A percentile compares a stretch with the other conserved stretches of the same genome.
Conservation (phyloP, 1,140 invertebrate genomes). For the Harlomillsia oculata region DNA sequence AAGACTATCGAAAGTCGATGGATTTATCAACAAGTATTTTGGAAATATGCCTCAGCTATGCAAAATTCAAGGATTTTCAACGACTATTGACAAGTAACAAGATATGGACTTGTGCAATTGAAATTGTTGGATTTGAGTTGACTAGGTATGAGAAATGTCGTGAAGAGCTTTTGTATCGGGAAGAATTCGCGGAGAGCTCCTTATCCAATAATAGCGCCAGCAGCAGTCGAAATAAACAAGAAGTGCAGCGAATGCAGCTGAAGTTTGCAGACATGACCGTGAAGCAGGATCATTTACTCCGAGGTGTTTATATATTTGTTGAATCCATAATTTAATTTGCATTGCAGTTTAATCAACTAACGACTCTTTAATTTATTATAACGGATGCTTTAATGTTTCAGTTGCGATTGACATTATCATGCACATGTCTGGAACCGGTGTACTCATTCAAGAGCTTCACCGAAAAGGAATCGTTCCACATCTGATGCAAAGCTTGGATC, state of each 20-base stretch:
- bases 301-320: constrained; percentile 44
- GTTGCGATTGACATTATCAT: constrained; percentile 82
- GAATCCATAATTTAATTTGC: constrained; percentile 6
- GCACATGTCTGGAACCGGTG: constrained; percentile 89
- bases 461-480: constrained; percentile 83
- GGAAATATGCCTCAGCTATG: constrained; percentile 95
- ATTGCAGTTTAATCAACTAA: constrained; percentile 4
- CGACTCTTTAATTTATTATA: not conserved
- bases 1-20: constrained; percentile 94
- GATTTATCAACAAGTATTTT: constrained; percentile 94
- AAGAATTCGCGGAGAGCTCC: constrained; percentile 23
- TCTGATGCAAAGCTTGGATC: constrained; percentile 76
- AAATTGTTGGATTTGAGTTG: constrained; percentile 89
- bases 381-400: constrained; percentile 38
- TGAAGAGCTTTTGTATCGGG: constrained; percentile 62
- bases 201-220: too few relatives aligned
- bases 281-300: constrained; percentile 84
- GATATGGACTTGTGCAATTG: constrained; percentile 77
- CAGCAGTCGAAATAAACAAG: constrained; percentile 35
- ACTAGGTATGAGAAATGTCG: constrained; percentile 87
- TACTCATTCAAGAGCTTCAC: constrained; percentile 91
- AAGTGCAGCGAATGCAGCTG: constrained; percentile 55
- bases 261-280: constrained; percentile 70
- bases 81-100: constrained; percentile 76
- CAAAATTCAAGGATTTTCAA: constrained; percentile 92